Evolutionary conservation across 2,797 vertebrate species (phyloP), one percentile per base, ranked within the genome.

Genomic region (Orientallactaga sibirica): DNA sequence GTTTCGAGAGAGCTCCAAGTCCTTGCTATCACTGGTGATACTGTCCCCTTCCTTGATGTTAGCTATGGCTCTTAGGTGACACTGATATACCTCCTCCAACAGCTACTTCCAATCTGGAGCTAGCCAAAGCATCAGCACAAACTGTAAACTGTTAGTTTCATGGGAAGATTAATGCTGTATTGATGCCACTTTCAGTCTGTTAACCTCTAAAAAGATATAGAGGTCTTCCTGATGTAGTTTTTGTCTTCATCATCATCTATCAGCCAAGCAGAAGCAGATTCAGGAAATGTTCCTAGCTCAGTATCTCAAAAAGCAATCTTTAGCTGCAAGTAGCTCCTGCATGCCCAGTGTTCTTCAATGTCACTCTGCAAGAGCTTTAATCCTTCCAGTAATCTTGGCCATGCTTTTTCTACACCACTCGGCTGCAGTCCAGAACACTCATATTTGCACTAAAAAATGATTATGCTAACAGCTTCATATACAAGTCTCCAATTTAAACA

Each of bases 121-220:
- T 74, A 76, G 93, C 83, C 90, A 80, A 80, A 97, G 96, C 48
- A 88, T 80, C 94, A 95, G 86, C 93, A 94, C 94, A 94, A 90
- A 94, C 93, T 95, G 88, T 95, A 95, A 94, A 95, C 86, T 85
- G 92, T 86, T 96, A 88, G 79, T 92, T 95, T 91, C 90, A 92
- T 5, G 15, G 84, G 91, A 96, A 97, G 94, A 97, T 96, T 93
- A 95, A 96, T 93, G 94, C 66, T 93, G 66, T 95, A 89, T 73
- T 86, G 94, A 96, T 95, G 88, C 76, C 86, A 95, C 88, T 93
- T 96, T 92, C 90, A 66, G 64, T 93, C 95, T 96, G 88, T 90
- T 96, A 96, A 96, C 96, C 95, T 97, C 95, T 86, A 90, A 84
- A 93, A 94, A 95, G 93, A 96, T 94, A 95, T 8, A 95, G 76